Percentiles rank a stretch among this genome's conserved stretches.
These are phyloP conservation scores for Drosophila busckii DNA, from an alignment of 1,140 invertebrate species.

Conservation along the genomic window DNA sequence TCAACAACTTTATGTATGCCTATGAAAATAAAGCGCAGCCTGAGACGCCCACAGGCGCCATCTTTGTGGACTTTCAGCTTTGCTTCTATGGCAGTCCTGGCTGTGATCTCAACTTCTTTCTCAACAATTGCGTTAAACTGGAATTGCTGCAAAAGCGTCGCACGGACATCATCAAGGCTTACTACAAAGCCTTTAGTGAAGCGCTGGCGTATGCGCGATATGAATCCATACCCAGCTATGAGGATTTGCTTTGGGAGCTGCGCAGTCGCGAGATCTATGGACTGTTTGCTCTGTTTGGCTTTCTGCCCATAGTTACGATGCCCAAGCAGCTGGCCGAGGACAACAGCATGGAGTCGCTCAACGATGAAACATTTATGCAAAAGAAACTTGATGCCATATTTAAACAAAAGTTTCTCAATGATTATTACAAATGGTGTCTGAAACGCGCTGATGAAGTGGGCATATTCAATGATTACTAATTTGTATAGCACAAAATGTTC, in stretches of 20 bases:
- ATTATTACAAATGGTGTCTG: conserved; percentile 51
- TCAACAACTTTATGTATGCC: conserved; percentile 84
- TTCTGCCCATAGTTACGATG: conserved; percentile 64
- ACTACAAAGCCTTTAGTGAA: conserved; percentile 53
- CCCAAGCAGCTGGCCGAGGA: conserved; percentile 54
- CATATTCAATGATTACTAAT: conserved; percentile 58
- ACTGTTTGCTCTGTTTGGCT: conserved; percentile 55
- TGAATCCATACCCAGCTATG: conserved; percentile 76
- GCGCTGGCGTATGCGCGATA: conserved; percentile 78
- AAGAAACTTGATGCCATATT: conserved; percentile 57
- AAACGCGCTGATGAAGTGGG: conserved; percentile 56
- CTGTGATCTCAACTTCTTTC: conserved; percentile 70
- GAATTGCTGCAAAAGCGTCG: conserved; percentile 58
- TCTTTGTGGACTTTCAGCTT: conserved; percentile 80
- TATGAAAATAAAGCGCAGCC: conserved; percentile 79
- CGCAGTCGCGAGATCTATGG: conserved; percentile 67
- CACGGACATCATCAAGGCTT: conserved; percentile 71
- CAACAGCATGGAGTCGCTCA: conserved; percentile 60
- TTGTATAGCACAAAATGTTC: too few relatives aligned
- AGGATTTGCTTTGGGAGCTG: conserved; percentile 66
- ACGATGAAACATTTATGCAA: conserved; percentile 41
- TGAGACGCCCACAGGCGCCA: conserved; percentile 79
- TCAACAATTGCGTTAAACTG: conserved; percentile 63
- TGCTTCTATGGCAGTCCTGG: conserved; percentile 67
- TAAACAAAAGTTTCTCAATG: conserved; percentile 41